These are phyloP conservation scores for Isotomurus palustris DNA, from an alignment of 2,888 invertebrate species.

Conservation along the genomic window DNA sequence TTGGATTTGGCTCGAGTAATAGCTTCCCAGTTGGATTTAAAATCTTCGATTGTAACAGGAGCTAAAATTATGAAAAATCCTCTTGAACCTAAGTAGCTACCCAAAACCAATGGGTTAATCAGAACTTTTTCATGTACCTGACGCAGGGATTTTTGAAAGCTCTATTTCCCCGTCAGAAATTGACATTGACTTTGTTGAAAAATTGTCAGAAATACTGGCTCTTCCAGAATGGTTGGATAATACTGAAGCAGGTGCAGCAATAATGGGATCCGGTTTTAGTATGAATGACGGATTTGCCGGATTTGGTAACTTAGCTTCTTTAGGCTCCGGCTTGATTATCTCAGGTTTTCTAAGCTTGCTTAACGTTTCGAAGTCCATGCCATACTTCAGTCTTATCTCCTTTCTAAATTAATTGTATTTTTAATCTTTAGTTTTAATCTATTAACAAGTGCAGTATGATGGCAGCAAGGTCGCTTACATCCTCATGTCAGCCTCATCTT, in stretches of 20 bases:
- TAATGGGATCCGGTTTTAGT: too few relatives aligned
- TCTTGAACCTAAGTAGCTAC: not conserved
- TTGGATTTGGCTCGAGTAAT: constrained; percentile 23
- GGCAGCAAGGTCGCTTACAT: too few relatives aligned
- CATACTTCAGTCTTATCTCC: constrained; percentile 31
- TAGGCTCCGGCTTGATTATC: not conserved
- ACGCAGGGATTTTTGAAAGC: not conserved
- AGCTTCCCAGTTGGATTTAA: constrained; percentile 39
- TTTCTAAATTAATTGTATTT: constrained; percentile 7
- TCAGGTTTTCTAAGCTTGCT: constrained; percentile 13
- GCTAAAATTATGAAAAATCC: not conserved
- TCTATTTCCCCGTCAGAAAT: constrained; percentile 31
- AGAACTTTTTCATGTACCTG: not conserved
- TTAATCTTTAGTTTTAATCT: not conserved
- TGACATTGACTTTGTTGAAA: constrained; percentile 33
- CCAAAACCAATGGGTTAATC: not conserved
- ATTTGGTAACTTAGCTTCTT: too few relatives aligned
- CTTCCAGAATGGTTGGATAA: constrained; percentile 7
- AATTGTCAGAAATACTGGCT: constrained; percentile 20
- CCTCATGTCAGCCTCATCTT: constrained; percentile 29
- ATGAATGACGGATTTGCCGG: too few relatives aligned
- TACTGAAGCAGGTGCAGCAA: too few relatives aligned
- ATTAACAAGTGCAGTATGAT: not conserved
- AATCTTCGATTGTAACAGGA: constrained; percentile 37
- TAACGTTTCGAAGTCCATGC: constrained; percentile 38